Evolutionary conservation across 2,888 invertebrate species (phyloP).

Genomic region (Fabriciana adippe): DNA sequence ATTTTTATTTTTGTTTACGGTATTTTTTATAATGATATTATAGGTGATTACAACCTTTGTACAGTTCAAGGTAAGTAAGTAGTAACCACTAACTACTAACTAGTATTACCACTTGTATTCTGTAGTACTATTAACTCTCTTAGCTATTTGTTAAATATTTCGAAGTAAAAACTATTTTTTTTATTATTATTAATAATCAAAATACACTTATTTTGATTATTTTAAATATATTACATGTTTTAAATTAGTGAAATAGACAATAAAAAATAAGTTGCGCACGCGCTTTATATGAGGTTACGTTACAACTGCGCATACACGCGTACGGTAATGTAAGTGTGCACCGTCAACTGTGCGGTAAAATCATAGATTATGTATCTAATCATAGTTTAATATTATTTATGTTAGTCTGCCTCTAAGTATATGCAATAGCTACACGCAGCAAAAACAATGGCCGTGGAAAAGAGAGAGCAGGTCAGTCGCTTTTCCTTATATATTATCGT

Average conservation of each 20-base stretch:
- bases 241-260: neutral
- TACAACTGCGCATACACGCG: no score
- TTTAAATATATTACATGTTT: neutral
- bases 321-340: no score
- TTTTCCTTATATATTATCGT: neutral
- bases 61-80: conserved; percentile 11
- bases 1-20: neutral
- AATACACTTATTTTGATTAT: neutral
- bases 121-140: neutral
- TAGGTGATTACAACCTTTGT: neutral
- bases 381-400: conserved; percentile 13
- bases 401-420: conserved; percentile 11
- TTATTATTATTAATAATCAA: neutral
- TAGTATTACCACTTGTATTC: conserved; percentile 7
- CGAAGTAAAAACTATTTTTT: neutral
- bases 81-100: neutral
- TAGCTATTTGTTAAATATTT: neutral
- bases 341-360: neutral
- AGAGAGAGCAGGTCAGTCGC: conserved; percentile 26
- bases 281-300: conserved; percentile 13
- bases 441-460: conserved; percentile 11
- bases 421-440: conserved; percentile 1
- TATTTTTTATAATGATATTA: neutral
- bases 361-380: conserved; percentile 3
- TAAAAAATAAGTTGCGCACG: neutral